phyloP scores from a whole-genome alignment of 1,140 invertebrate genomes.

The Caerostris darwini region DNA sequence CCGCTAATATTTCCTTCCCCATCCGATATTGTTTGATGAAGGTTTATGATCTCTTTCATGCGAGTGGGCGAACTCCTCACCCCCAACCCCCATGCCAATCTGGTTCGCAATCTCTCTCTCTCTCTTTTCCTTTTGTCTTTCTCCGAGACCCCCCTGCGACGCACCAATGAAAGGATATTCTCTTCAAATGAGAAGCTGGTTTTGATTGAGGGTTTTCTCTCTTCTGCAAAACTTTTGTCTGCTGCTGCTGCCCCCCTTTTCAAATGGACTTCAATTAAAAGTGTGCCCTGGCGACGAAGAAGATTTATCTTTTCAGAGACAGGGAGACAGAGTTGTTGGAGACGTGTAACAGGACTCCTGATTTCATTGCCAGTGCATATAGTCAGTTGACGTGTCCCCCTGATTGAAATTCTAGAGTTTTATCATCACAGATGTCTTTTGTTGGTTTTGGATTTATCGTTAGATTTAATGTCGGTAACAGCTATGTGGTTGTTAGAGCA shows the following conservation, averaged over 20 bases:
- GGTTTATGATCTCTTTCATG: slow-evolving; percentile 71
- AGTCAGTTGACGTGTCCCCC: not conserved
- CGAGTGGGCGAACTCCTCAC: slow-evolving; percentile 10
- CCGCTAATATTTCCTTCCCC: slow-evolving; percentile 53
- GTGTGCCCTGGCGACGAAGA: not conserved
- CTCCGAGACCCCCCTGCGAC: not conserved
- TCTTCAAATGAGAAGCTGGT: not conserved
- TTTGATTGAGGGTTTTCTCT: slow-evolving; percentile 13
- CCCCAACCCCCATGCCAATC: not conserved
- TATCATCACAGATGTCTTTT: not conserved
- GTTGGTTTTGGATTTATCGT: not conserved
- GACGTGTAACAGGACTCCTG: not conserved
- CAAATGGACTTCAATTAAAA: slow-evolving; percentile 7
- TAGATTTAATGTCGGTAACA: not conserved
- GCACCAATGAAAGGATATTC: slow-evolving; percentile 5
- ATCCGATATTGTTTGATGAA: slow-evolving; percentile 72
- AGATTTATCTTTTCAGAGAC: not conserved
- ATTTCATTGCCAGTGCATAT: not conserved
- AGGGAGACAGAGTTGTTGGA: not conserved
- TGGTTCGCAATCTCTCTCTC: slow-evolving; percentile 21
- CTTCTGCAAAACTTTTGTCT: slow-evolving; percentile 24
- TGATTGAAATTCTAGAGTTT: not conserved
- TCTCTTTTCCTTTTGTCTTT: not conserved
- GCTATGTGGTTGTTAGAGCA: too few species aligned
- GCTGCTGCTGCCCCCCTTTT: not conserved